Percentiles rank a stretch among this genome's conserved stretches.
These are phyloP conservation scores for Mercenaria mercenaria DNA, from an alignment of 1,140 invertebrate genomes.

Conservation along the genomic window DNA sequence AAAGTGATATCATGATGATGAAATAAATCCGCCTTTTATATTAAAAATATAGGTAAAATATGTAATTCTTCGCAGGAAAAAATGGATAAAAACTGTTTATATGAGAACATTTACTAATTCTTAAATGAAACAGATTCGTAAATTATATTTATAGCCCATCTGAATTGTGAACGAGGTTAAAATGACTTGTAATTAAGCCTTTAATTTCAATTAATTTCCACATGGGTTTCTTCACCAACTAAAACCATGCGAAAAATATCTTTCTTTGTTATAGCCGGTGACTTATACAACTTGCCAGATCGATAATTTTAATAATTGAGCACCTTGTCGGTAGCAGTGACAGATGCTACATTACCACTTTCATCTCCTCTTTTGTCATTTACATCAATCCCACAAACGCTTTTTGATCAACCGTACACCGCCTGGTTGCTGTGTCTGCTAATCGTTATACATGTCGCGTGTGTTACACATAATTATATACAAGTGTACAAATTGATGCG, in stretches of 20 bases:
- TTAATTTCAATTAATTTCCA: background rate
- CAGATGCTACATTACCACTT: background rate
- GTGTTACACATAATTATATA: too few species aligned
- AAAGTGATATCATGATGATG: too few species aligned
- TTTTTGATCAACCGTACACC: background rate
- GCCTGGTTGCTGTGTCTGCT: background rate
- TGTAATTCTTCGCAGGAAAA: too few species aligned
- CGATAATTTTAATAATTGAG: constrained; percentile 18
- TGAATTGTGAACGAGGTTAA: too few species aligned
- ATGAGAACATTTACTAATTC: too few species aligned
- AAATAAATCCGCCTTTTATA: too few species aligned
- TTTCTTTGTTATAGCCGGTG: background rate
- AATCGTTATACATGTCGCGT: background rate
- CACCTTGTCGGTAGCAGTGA: background rate
- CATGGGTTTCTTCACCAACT: background rate
- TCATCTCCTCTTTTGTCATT: background rate
- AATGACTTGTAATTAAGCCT: background rate
- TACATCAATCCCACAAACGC: background rate
- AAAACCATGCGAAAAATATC: background rate
- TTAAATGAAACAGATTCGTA: too few species aligned
- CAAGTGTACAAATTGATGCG: too few species aligned
- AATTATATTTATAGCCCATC: too few species aligned
- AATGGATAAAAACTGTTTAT: too few species aligned
- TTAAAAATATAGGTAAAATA: too few species aligned
- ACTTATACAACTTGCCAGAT: background rate